Conservation (phyloP, 2,888 invertebrate genomes). For the Linnaemya vulpina region DNA sequence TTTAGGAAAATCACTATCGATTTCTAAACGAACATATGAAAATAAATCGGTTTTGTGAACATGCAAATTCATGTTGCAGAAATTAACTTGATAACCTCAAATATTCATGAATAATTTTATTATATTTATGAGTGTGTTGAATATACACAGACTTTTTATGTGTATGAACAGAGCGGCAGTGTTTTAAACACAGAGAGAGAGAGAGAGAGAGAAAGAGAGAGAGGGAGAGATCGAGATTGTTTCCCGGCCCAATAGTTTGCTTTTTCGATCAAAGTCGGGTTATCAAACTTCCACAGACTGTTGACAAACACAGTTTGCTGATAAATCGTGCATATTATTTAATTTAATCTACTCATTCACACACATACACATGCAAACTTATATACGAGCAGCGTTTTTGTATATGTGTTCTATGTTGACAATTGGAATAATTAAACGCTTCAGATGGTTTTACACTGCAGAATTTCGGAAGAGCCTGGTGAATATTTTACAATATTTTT, state of each 20-base stretch:
- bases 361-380: too few relatives aligned
- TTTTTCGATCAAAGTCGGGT: conserved; percentile 5
- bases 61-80: not conserved
- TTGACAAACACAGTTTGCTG: conserved; percentile 3
- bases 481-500: too few relatives aligned
- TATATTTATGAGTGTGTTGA: not conserved
- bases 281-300: not conserved
- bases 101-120: not conserved
- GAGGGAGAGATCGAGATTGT: not conserved
- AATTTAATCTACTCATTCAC: not conserved
- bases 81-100: not conserved
- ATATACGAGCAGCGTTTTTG: not conserved
- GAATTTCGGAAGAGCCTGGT: too few relatives aligned
- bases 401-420: not conserved
- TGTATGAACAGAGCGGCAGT: not conserved
- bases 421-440: not conserved
- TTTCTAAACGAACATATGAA: not conserved
- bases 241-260: not conserved
- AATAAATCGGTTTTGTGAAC: not conserved
- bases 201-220: not conserved
- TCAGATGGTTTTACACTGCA: not conserved
- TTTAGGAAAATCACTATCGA: not conserved
- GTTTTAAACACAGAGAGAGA: not conserved
- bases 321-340: not conserved
- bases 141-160: not conserved